Percentiles rank a stretch among this genome's conserved stretches.
Evolutionary conservation across 2,888 invertebrate genomes (phyloP).

Genomic region (Venusia cambrica): DNA sequence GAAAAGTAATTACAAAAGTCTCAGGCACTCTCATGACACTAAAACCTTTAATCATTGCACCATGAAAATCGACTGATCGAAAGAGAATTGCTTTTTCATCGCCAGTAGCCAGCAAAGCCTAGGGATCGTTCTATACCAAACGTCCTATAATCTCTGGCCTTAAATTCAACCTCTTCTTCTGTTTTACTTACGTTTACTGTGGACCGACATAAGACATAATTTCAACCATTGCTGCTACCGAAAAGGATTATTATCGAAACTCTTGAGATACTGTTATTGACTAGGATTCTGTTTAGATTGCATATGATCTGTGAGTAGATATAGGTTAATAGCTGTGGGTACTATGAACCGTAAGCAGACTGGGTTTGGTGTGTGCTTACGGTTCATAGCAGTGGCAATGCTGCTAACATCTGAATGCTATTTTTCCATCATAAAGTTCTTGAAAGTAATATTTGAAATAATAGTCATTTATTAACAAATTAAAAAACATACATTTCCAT

Average conservation of each 20-base stretch:
- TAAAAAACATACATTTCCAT: too few species aligned
- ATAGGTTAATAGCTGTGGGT: neutral
- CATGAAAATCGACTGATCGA: conserved; percentile 15
- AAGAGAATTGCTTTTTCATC: conserved; percentile 25
- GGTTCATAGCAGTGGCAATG: too few species aligned
- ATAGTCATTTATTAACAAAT: too few species aligned
- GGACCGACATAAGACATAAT: neutral
- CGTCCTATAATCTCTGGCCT: conserved; percentile 44
- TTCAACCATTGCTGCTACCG: conserved; percentile 13
- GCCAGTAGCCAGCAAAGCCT: conserved; percentile 34
- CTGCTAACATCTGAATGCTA: too few species aligned
- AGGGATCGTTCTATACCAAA: conserved; percentile 55
- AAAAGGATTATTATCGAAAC: conserved; percentile 9
- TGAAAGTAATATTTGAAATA: too few species aligned
- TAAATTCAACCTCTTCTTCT: conserved; percentile 24
- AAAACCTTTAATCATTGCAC: conserved; percentile 12
- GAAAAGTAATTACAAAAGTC: conserved; percentile 1
- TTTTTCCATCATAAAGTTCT: too few species aligned
- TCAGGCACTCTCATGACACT: conserved; percentile 2
- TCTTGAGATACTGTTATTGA: conserved; percentile 2
- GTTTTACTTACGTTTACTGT: conserved; percentile 37
- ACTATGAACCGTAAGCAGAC: neutral
- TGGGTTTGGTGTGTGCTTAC: too few species aligned
- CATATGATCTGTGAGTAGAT: conserved; percentile 6
- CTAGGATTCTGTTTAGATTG: conserved; percentile 11